Percentiles rank a stretch among this genome's conserved stretches.
These are phyloP conservation scores for Python bivittatus DNA, from an alignment of 2,113 vertebrate genomes.

Conservation along the genomic window DNA sequence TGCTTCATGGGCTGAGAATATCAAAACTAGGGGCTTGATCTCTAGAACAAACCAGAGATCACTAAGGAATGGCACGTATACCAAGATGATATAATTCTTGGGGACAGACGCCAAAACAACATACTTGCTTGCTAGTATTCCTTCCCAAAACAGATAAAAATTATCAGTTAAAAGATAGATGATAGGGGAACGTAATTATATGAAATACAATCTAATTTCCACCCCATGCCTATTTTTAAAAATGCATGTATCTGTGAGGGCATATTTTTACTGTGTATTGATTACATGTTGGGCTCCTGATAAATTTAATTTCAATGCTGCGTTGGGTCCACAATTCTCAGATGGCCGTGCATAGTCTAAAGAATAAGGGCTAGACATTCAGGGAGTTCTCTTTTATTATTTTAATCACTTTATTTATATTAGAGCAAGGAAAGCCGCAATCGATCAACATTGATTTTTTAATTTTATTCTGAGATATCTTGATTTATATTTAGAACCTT, in stretches of 20 bases:
- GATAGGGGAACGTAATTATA: neutral
- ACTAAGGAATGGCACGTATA: neutral
- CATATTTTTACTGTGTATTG: neutral
- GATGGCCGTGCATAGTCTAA: neutral
- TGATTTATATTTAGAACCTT: slow-evolving; percentile 38
- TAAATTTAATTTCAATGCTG: neutral
- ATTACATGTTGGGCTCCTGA: neutral
- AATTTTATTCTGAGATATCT: slow-evolving; percentile 26
- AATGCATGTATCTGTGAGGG: neutral
- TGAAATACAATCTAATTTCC: neutral
- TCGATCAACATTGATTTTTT: neutral
- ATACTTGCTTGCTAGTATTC: neutral
- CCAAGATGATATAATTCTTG: neutral
- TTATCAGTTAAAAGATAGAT: neutral
- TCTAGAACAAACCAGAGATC: neutral
- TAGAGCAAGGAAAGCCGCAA: neutral
- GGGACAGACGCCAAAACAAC: neutral
- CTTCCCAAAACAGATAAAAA: neutral
- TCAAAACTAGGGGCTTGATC: neutral
- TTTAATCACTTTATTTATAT: neutral
- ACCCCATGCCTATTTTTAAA: neutral
- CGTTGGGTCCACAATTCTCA: neutral
- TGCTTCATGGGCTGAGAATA: neutral
- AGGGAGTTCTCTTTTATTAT: neutral
- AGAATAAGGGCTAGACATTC: neutral